A percentile compares a stretch with the other conserved stretches of the same genome.
These are phyloP conservation scores for Dendroctonus valens DNA, from an alignment of 1,140 invertebrate genomes.

Conservation along the genomic window DNA sequence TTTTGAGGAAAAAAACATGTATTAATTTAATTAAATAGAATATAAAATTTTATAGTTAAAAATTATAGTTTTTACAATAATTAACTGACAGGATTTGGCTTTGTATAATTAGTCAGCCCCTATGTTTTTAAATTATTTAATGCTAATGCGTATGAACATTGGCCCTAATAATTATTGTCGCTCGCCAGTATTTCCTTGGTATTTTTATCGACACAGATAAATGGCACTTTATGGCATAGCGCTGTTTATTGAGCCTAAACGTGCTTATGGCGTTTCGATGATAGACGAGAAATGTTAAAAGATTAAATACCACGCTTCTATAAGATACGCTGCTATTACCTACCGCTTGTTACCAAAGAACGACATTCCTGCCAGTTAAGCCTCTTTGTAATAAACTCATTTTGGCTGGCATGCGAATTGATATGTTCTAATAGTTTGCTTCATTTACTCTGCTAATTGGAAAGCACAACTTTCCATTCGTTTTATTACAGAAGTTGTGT, in stretches of 20 bases:
- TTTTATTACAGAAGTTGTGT: too few relatives aligned
- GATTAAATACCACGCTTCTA: constrained; percentile 8
- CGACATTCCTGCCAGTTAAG: constrained; percentile 12
- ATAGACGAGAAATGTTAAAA: constrained; percentile 23
- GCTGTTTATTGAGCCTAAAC: constrained; percentile 1
- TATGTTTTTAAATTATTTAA: too few relatives aligned
- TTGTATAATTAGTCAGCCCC: too few relatives aligned
- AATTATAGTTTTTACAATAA: too few relatives aligned
- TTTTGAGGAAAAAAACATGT: too few relatives aligned
- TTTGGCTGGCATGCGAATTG: neutral
- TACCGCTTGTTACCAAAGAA: constrained; percentile 15
- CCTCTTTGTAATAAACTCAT: neutral
- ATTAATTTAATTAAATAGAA: too few relatives aligned
- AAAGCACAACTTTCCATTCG: too few relatives aligned
- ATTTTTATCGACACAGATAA: constrained; percentile 12
- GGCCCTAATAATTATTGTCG: too few relatives aligned
- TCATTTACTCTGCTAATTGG: too few relatives aligned
- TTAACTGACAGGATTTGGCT: too few relatives aligned
- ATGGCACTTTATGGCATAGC: constrained; percentile 15
- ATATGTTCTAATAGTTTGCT: neutral
- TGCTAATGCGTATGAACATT: too few relatives aligned
- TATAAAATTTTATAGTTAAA: too few relatives aligned
- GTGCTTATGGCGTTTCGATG: constrained; percentile 10
- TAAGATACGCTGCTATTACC: neutral
- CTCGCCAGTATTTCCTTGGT: neutral